phyloP scores from a whole-genome alignment of 2,113 vertebrate species.

The Callopanchax toddi region DNA sequence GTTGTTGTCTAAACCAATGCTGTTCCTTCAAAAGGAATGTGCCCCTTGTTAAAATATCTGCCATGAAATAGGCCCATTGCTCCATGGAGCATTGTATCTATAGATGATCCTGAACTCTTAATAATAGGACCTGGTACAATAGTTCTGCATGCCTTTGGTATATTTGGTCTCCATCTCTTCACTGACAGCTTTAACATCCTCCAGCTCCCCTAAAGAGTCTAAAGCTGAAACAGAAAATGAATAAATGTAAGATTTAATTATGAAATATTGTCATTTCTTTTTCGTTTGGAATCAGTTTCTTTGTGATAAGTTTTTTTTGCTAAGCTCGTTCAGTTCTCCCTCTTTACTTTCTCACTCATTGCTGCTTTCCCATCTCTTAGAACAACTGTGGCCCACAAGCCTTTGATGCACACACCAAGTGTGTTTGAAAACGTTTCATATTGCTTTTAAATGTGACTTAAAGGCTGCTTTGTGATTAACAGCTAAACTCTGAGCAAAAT shows the following conservation, averaged over 20 bases:
- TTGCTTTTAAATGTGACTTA: background rate
- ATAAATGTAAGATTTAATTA: background rate
- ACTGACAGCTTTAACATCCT: background rate
- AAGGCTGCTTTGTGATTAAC: slow-evolving; percentile 9
- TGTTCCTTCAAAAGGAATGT: too few species aligned
- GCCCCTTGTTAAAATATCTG: too few species aligned
- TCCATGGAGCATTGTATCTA: too few species aligned
- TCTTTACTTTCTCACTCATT: background rate
- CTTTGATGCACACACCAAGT: background rate
- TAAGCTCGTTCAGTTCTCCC: background rate
- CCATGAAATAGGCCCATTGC: too few species aligned
- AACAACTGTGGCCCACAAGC: background rate
- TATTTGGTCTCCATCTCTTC: too few species aligned
- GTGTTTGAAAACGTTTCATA: background rate
- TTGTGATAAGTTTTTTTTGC: background rate
- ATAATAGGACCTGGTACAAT: too few species aligned
- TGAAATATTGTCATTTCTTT: background rate
- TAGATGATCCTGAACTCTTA: too few species aligned
- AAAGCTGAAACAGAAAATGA: too few species aligned
- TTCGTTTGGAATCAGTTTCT: background rate
- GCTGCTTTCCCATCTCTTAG: background rate
- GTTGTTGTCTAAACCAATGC: too few species aligned
- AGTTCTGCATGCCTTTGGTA: too few species aligned
- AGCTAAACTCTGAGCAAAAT: background rate
- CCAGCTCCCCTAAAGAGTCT: background rate